These are phyloP conservation scores for Spongilla lacustris DNA, from an alignment of 37 sponge, comb jelly and placozoan genomes.

Conservation along the genomic window DNA sequence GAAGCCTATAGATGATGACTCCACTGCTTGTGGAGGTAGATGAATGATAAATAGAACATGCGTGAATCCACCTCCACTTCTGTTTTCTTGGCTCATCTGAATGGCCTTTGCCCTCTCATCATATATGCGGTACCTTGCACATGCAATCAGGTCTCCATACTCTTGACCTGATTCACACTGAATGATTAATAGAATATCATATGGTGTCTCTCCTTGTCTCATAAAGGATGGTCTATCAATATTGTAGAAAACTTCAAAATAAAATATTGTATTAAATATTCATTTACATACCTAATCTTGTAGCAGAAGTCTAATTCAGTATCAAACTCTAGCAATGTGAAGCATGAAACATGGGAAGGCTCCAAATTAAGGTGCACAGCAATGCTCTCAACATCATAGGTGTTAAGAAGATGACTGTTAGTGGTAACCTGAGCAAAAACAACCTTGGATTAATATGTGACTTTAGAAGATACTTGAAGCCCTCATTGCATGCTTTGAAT, in stretches of 20 bases:
- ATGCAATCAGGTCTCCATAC: conserved; percentile 55
- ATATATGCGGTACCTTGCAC: conserved; percentile 51
- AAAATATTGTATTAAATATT: too few relatives aligned
- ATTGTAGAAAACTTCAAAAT: too few relatives aligned
- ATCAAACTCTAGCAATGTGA: conserved; percentile 57
- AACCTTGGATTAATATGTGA: too few relatives aligned
- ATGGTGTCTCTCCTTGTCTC: neutral
- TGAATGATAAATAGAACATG: conserved; percentile 66
- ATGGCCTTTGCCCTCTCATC: conserved; percentile 14
- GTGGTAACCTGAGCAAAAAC: conserved; percentile 79
- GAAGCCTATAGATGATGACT: conserved; percentile 35
- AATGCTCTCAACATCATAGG: conserved; percentile 5
- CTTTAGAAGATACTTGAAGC: too few relatives aligned
- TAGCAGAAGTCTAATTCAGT: conserved; percentile 56
- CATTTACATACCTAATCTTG: conserved; percentile 48
- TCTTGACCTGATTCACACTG: conserved; percentile 58
- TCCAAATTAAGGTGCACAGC: neutral
- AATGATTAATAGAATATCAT: conserved; percentile 18
- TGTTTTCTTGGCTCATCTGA: neutral
- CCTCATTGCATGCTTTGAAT: too few relatives aligned
- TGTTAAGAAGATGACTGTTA: conserved; percentile 36
- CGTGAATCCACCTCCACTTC: neutral
- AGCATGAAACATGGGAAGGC: neutral
- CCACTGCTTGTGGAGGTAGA: conserved; percentile 52
- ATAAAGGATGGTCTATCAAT: neutral